Evolutionary conservation across 2,888 invertebrate genomes (phyloP), one percentile per base, ranked within the genome.

Genomic region (Drosophila helvetica): DNA sequence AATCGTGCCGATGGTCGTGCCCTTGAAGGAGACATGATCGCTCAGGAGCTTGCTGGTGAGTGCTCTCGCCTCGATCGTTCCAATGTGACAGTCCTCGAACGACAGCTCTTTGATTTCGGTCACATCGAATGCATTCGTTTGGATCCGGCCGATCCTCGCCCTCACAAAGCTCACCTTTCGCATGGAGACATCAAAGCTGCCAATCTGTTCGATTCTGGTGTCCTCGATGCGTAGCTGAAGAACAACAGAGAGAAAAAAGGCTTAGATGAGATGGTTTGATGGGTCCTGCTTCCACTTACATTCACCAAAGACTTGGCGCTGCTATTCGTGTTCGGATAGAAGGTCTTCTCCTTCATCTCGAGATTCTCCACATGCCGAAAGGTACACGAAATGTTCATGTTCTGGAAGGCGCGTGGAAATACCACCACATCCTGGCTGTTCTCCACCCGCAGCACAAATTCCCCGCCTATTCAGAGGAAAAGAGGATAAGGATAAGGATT

Each of bases 1-100:
- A 43, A 92, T 92, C 10, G 78, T 86, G 6, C 90, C 90, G 19
- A 92, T 92, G 42, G 80, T 78, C 12, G 89, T 90, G 64, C 86
- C 88, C 27, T 89, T 90, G 59, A 92, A 89, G 19, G 90, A 90
- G 2, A 92, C 87, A 53, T 89, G 84, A 4, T 90, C 77, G 59
- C 92, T 90, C 42, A 58, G 68, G 0, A 92, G 90, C 79, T 90
- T 91, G 58, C 87, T 90, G 6, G 92, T 91, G 19, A 92, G 85
- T n/a, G 92, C 91, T 56, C 78, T 72, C 0, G 86, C 63, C 73
- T 91, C 90, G 15, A 92, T 90, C 6, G 77, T 81, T 10, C 80
- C 78, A 53, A 92, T 92, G 54, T 80, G 82, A 68, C 91, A 91
- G 10, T 87, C 73, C 46, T 91, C 88, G 55, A 92, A 91, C 3